A percentile compares a stretch with the other conserved stretches of the same genome.
Evolutionary conservation across 1,140 invertebrate genomes (phyloP).

Genomic region (Atta cephalotes): DNA sequence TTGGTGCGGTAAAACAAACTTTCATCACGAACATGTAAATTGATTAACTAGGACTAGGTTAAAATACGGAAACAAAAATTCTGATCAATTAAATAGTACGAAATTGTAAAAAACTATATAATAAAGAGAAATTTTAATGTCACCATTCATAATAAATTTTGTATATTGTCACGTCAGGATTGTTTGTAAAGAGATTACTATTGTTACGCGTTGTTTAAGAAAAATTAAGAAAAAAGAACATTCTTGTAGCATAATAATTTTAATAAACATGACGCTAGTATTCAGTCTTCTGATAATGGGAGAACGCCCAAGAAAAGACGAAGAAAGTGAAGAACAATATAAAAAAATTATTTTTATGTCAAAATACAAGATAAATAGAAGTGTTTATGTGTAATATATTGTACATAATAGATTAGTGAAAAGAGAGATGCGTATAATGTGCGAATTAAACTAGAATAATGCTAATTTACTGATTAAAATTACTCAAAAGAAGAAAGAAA

Average conservation of each 20-base stretch:
- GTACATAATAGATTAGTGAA: constrained; percentile 83
- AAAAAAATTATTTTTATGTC: constrained; percentile 36
- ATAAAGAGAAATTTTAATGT: constrained; percentile 47
- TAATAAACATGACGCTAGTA: background rate
- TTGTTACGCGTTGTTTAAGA: constrained; percentile 36
- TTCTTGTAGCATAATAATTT: constrained; percentile 8
- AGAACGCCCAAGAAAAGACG: background rate
- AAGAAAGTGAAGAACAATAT: constrained; percentile 16
- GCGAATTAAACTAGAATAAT: constrained; percentile 6
- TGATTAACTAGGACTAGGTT: background rate
- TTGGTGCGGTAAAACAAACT: background rate
- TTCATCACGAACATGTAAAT: constrained; percentile 14
- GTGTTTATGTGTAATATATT: constrained; percentile 84
- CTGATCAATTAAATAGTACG: background rate
- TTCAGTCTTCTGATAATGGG: background rate
- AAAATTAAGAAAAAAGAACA: background rate
- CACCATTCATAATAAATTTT: constrained; percentile 40
- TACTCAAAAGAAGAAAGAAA: constrained; percentile 30
- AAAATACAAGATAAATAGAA: constrained; percentile 71
- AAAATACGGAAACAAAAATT: background rate
- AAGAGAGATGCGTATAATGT: constrained; percentile 7
- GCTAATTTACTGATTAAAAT: constrained; percentile 23
- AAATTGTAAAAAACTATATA: constrained; percentile 32
- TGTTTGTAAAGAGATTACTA: constrained; percentile 37
- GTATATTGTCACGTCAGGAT: constrained; percentile 23